Percentiles rank a stretch among this genome's conserved stretches.
phyloP scores from a whole-genome alignment of 2,113 vertebrate species.

The Pica pica region DNA sequence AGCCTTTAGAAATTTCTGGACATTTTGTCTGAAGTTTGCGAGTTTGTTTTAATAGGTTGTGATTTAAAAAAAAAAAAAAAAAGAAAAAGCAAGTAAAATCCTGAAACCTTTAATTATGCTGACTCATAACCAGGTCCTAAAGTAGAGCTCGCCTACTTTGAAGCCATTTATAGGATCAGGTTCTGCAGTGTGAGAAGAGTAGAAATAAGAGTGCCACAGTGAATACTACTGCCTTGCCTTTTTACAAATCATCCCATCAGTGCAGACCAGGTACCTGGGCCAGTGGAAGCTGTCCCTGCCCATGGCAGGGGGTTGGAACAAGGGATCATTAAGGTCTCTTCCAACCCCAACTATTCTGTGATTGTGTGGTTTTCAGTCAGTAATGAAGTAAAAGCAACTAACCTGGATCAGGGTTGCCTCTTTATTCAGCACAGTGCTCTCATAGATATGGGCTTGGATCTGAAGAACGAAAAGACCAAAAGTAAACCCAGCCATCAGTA shows the following conservation, averaged over 20 bases:
- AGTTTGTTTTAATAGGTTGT: neutral
- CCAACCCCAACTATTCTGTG: neutral
- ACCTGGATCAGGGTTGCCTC: constrained; percentile 80
- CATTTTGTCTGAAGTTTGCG: neutral
- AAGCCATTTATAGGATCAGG: constrained; percentile 27
- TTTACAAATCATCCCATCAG: neutral
- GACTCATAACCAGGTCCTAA: constrained; percentile 9
- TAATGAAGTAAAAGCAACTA: neutral
- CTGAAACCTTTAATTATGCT: constrained; percentile 1
- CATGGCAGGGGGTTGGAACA: neutral
- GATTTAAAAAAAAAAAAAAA: neutral
- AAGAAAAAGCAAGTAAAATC: neutral
- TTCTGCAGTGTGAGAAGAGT: neutral
- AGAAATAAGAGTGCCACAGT: neutral
- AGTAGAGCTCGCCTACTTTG: constrained; percentile 24
- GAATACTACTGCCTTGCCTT: neutral
- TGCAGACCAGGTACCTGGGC: neutral
- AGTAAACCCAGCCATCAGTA: neutral
- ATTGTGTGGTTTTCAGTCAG: neutral
- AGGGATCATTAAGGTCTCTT: neutral
- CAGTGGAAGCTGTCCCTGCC: neutral
- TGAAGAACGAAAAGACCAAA: constrained; percentile 43
- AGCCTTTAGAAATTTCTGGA: neutral
- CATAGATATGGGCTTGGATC: constrained; percentile 78
- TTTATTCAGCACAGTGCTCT: constrained; percentile 72